Evolutionary conservation across 2,888 invertebrate species (phyloP), one percentile per base, ranked within the genome.

Genomic region (Temnothorax rugatulus): DNA sequence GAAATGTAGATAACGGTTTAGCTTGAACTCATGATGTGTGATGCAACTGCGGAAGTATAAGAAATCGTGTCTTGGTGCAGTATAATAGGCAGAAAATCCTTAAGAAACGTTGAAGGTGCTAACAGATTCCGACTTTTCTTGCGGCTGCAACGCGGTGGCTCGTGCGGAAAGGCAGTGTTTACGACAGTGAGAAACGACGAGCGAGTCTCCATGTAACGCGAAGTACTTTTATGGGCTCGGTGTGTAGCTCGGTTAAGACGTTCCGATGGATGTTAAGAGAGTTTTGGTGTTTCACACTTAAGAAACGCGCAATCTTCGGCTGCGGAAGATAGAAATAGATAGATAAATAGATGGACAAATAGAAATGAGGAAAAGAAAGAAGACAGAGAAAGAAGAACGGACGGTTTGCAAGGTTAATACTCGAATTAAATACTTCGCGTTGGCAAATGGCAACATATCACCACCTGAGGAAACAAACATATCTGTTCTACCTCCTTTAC

Each of bases 251-350:
- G 21, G 74, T 87, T 86, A 87, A 86, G 76, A 84, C 63, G 79
- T 88, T 84, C 59, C 52, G 57, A 47, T 75, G 59, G 64, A 84
- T 76, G 88, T 81, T 88, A 86, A 87, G 86, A 87, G 79, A 77
- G 84, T 88, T 87, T 87, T 75, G 79, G 68, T 88, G 87, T 88
- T 84, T 76, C 50, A 64, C 54, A 44, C 50, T 38, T 54, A 18
- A 1, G 34, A 41, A 59, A 81, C 13, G 25, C 73, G 25, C 38
- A 13, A 54, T 11, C 38, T 34, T 54, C 29, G 41, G 29, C 9
- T 5, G 18, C 41, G n/a, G 34, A n/a, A 44, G 41, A 41, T 44
- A 66, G n/a, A 54, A 54, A 66, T 34, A 57, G 25, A 52, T 34
- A 61, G 54, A 47, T 61, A 44, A 25, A 29, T 29, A 57, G n/a